A percentile compares a stretch with the other conserved stretches of the same genome.
Conservation (phyloP, 2,797 vertebrate species). For the Cheirogaleus major region DNA sequence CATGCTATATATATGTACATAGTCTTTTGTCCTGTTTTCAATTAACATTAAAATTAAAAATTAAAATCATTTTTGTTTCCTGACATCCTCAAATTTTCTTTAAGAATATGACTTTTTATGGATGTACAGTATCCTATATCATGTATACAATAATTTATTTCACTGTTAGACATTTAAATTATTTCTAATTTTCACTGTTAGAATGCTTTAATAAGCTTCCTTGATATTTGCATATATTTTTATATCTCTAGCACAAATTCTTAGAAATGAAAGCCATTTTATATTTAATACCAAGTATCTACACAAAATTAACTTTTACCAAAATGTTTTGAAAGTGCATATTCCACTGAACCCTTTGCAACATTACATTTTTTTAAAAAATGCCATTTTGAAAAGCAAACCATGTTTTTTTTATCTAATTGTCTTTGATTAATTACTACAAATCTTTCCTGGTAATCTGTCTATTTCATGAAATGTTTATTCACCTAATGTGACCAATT, state of each 20-base stretch:
- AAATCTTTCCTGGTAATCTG: background rate
- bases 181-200: background rate
- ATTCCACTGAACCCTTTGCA: background rate
- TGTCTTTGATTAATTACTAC: background rate
- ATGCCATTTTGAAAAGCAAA: background rate
- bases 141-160: background rate
- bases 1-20: background rate
- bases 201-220: background rate
- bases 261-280: background rate
- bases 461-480: background rate
- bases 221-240: background rate
- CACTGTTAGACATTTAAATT: background rate
- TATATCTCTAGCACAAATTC: background rate
- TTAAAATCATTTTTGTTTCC: background rate
- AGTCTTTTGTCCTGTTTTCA: background rate
- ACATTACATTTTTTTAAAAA: background rate
- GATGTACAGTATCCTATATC: background rate
- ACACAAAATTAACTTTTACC: background rate
- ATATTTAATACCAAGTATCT: background rate
- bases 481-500: background rate
- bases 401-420: background rate
- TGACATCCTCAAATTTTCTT: background rate
- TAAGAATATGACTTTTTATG: background rate
- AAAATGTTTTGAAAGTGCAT: background rate
- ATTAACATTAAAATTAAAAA: background rate